These are phyloP conservation scores for Tauraco erythrolophus DNA, from an alignment of 2,113 vertebrate genomes.

Conservation along the genomic window DNA sequence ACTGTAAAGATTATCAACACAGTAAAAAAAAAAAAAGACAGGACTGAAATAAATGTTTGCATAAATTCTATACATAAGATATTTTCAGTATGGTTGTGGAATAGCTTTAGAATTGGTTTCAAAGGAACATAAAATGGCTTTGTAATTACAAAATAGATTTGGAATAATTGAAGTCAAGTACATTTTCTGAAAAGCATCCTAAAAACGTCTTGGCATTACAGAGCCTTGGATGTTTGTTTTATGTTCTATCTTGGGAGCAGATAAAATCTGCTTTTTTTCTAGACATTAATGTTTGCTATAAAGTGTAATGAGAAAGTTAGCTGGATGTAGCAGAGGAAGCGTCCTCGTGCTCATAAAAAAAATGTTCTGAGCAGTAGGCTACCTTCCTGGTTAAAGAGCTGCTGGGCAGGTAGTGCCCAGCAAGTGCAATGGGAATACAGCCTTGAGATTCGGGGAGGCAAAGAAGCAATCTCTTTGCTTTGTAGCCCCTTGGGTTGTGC, in stretches of 20 bases:
- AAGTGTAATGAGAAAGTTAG: slow-evolving; percentile 35
- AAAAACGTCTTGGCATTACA: background rate
- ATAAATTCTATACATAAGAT: background rate
- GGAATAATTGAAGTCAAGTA: slow-evolving; percentile 35
- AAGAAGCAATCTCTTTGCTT: background rate
- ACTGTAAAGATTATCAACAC: background rate
- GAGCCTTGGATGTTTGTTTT: slow-evolving; percentile 24
- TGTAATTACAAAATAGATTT: slow-evolving; percentile 48
- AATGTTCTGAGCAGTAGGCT: background rate
- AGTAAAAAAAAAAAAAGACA: background rate
- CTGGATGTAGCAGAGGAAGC: background rate
- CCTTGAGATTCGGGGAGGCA: background rate
- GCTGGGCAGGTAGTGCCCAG: background rate
- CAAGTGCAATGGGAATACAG: background rate
- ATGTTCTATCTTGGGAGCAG: slow-evolving; percentile 33
- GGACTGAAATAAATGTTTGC: background rate
- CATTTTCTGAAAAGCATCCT: slow-evolving; percentile 16
- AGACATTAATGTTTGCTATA: background rate
- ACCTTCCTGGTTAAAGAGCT: background rate
- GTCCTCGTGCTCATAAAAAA: background rate
- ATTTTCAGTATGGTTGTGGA: background rate
- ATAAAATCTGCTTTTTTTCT: background rate
- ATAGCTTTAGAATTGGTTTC: slow-evolving; percentile 40
- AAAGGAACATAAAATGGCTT: slow-evolving; percentile 44
- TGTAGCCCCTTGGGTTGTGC: background rate